Base-by-base conservation (phyloP, 2,797 vertebrate genomes). In the Lithobates sylvaticus region DNA sequence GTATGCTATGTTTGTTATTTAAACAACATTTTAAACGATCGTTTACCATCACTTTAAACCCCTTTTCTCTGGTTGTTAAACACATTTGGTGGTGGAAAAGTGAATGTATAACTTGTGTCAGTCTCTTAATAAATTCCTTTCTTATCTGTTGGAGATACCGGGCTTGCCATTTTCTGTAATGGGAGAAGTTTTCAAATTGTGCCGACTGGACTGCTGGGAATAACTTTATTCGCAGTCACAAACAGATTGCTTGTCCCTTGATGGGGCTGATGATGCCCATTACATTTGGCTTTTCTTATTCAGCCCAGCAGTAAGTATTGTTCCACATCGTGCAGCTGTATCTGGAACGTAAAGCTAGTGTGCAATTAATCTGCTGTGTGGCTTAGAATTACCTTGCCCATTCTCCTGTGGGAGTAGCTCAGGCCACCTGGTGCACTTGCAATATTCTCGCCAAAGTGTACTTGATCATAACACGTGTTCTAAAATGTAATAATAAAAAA, bases 331-430 rank as follows among this genome's bases (percentile, higher is more conserved):
- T 75, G 7, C 42, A 54, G 70, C 23, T 75, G 42, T 64, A 50
- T 50, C 69, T 80, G 68, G 47, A 78, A 61, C 47, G 64, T 29
- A 65, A 67, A 26, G 23, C 64, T 32, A 64, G n/a, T 13, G 5
- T 86, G 64, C 67, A 77, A 86, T 82, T 82, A 82, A 77, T 82
- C 67, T 86, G 78, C 68, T 42, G 54, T 72, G 80, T 72, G 80
- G 69, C 82, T 84, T 84, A 70, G 64, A 65, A 76, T 70, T 75
- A 69, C 85, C 85, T 78, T 83, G 74, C 26, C 16, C 34, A 12
- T 16, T 34, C 32, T 83, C 85, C 75, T 82, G 8, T 23, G 80
- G 85, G 80, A 83, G 69, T 10, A 50, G 18, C 50, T 27, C 7
- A 0, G 65, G 42, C 78, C 78, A 77, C 74, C 80, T 78, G 80